Conservation (phyloP, 2,888 invertebrate genomes). For the Dromius quadrimaculatus region DNA sequence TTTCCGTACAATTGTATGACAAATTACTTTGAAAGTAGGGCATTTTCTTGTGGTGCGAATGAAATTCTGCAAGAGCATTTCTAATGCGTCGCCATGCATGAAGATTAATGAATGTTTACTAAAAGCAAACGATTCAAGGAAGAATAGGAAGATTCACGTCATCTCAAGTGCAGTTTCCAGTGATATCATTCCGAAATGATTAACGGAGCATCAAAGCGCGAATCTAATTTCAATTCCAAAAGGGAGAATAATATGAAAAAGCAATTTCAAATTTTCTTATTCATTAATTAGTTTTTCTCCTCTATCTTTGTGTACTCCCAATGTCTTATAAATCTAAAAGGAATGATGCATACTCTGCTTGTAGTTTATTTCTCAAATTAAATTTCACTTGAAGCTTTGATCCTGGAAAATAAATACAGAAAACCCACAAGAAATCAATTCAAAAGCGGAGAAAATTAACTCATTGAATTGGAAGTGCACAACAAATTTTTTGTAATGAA, state of each 20-base stretch:
- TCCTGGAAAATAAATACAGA: neutral
- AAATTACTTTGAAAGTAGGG: too few species aligned
- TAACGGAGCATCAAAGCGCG: conserved; percentile 1
- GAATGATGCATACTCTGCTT: too few species aligned
- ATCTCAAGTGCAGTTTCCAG: neutral
- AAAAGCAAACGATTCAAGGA: neutral
- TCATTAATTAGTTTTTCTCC: neutral
- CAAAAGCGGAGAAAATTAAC: neutral
- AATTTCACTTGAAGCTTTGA: neutral
- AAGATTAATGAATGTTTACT: conserved; percentile 26
- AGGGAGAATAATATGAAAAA: neutral
- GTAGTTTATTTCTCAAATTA: too few species aligned
- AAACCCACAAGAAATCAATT: neutral
- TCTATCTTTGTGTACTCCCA: too few species aligned
- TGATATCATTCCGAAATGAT: conserved; percentile 8
- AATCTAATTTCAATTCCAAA: neutral
- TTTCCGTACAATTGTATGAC: too few species aligned
- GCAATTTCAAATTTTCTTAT: neutral
- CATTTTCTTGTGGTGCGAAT: too few species aligned
- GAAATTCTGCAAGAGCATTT: too few species aligned
- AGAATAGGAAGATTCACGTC: conserved; percentile 2
- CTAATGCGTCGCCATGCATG: conserved; percentile 10
- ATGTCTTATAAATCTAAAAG: too few species aligned
- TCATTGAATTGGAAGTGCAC: neutral
- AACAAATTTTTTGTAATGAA: neutral